Base-by-base conservation (phyloP, 2,888 invertebrate species). In the Bellardia bayeri region DNA sequence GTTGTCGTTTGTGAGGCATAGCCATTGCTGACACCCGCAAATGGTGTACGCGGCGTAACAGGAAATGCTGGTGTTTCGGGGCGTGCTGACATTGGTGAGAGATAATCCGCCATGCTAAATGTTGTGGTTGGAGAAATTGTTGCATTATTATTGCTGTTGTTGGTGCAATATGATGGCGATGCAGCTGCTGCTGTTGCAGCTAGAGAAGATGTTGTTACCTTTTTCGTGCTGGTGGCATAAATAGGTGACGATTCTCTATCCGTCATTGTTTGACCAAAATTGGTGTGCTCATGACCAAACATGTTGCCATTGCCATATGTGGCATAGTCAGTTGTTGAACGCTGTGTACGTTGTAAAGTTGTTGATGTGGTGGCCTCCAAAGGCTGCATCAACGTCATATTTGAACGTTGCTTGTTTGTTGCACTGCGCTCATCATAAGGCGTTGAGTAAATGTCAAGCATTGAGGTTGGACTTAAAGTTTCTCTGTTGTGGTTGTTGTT, bases 21-120 rank as follows among this genome's bases (percentile, higher is more conserved):
- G 92, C 97, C 97, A 78, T 89, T 89, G 16, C 61, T 42, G 76
- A 63, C 49, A 9, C 76, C 76, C 11, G 90, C 96, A 94, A 97
- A 97, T 14, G 98, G 98, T 8, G 98, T 98, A 90, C 97, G 96
- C 83, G 98, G 98, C 91, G 97, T 97, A 80, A 98, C 97, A 86
- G 99, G 98, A 95, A 99, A 99, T 80, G 97, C 97, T 63, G 99
- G 98, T 33, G 98, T 98, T 93, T 97, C 97, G 40, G 98, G 97
- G 86, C 97, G 95, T 88, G 95, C 95, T 49, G 84, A 72, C 4
- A 88, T 89, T 75, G 89, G 75, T 14, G 89, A 85, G 37, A 89
- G 91, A 90, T 91, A 91, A 89, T 92, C 91, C 87, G 90, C 90
- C 49, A 81, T 72, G 45, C 64, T 51, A 83, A 88, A 86, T 45